These are phyloP conservation scores for Homalodisca vitripennis DNA, from an alignment of 1,140 invertebrate species.

Conservation along the genomic window DNA sequence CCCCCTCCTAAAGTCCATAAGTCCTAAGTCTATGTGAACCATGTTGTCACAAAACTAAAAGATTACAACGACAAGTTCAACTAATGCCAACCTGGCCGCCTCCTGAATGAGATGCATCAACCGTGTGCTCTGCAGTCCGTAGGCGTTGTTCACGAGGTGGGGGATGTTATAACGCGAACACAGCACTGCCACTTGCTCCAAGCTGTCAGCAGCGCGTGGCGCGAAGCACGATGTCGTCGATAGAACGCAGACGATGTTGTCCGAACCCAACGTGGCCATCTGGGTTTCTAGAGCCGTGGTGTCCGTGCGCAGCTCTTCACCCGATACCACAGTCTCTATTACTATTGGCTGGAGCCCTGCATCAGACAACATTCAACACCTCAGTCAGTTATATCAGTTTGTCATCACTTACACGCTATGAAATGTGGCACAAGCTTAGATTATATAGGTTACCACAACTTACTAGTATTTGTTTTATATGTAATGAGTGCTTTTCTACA, in stretches of 20 bases:
- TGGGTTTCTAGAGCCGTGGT: constrained; percentile 58
- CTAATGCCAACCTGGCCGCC: constrained; percentile 53
- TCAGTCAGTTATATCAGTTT: no score
- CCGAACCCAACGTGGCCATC: constrained; percentile 60
- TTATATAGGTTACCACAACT: no score
- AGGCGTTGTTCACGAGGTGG: constrained; percentile 88
- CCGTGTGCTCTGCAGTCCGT: constrained; percentile 76
- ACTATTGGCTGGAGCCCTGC: constrained; percentile 65
- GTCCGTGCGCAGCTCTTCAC: constrained; percentile 70
- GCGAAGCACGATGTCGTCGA: constrained; percentile 88
- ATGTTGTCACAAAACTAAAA: no score
- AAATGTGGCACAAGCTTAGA: no score
- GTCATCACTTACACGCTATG: no score
- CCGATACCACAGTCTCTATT: constrained; percentile 61
- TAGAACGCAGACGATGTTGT: constrained; percentile 75
- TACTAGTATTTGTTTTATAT: no score
- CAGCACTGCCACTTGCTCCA: constrained; percentile 58
- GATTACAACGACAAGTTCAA: no score
- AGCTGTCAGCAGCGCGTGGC: constrained; percentile 72
- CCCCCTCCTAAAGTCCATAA: no score
- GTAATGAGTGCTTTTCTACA: no score
- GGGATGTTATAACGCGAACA: constrained; percentile 67
- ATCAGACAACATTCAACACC: no score
- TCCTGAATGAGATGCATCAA: constrained; percentile 73
- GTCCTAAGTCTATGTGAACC: no score